A percentile compares a stretch with the other conserved stretches of the same genome.
Conservation (phyloP, 2,113 vertebrate species). For the Muntiacus muntjak region DNA sequence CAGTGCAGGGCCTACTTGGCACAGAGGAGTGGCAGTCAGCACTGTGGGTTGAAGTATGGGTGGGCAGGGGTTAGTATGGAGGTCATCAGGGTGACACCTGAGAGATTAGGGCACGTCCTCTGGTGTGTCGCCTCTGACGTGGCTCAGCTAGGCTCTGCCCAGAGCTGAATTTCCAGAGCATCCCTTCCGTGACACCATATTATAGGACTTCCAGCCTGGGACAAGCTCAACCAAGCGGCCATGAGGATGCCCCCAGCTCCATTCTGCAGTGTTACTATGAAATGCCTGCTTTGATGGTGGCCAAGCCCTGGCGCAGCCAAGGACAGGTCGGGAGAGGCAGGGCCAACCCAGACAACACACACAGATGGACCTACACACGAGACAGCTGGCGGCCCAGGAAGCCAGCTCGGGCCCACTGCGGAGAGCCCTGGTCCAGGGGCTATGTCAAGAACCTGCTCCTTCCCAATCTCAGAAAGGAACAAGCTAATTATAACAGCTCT, state of each 20-base stretch:
- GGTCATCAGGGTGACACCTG: not conserved
- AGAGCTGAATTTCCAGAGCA: not conserved
- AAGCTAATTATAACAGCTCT: constrained; percentile 68
- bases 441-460: constrained; percentile 20
- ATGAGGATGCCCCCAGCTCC: not conserved
- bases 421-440: not conserved
- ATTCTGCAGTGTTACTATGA: not conserved
- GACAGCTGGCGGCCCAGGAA: not conserved
- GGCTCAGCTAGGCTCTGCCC: not conserved
- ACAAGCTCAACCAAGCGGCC: not conserved
- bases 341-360: not conserved
- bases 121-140: not conserved
- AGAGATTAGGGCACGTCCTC: not conserved
- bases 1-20: not conserved
- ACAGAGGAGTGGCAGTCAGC: not conserved
- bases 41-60: accelerated
- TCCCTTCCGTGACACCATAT: not conserved
- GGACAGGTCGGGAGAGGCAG: not conserved
- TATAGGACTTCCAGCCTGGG: not conserved
- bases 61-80: accelerated
- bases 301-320: not conserved
- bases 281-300: not conserved
- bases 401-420: not conserved
- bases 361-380: not conserved
- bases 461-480: constrained; percentile 54